Percentiles rank a stretch among this genome's conserved stretches.
phyloP scores from a whole-genome alignment of 2,113 vertebrate genomes.

The Ailurus styani region DNA sequence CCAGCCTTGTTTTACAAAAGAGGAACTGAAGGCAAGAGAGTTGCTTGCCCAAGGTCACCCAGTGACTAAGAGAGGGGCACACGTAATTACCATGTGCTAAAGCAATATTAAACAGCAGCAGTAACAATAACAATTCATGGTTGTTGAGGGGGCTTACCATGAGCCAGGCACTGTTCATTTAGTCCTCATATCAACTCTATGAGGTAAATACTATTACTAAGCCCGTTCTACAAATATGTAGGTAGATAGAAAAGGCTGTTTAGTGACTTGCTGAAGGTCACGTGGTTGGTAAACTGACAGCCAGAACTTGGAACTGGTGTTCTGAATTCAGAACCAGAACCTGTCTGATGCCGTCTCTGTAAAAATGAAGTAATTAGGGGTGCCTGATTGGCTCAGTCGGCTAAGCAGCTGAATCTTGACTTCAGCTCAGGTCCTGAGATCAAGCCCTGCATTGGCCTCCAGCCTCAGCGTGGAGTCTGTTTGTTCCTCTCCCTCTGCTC shows the following conservation, averaged over 20 bases:
- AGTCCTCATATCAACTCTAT: background rate
- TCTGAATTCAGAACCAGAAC: background rate
- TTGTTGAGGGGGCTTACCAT: background rate
- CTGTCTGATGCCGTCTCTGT: background rate
- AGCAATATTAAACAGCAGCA: background rate
- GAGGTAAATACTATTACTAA: background rate
- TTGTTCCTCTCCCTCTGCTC: background rate
- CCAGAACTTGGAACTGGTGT: background rate
- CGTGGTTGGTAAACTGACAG: background rate
- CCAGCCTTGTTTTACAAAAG: background rate
- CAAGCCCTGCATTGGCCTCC: background rate
- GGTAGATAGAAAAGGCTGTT: background rate
- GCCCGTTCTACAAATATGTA: background rate
- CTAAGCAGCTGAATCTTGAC: background rate
- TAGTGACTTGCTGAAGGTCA: background rate
- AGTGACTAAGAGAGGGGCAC: background rate
- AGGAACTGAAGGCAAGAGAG: background rate
- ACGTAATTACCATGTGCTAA: background rate
- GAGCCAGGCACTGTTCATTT: background rate
- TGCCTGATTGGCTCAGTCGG: background rate
- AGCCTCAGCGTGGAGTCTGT: background rate
- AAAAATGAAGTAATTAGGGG: background rate
- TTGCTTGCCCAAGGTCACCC: background rate
- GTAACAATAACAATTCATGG: background rate
- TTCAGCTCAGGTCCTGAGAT: background rate